Evolutionary conservation across 2,888 invertebrate species (phyloP), one percentile per base, ranked within the genome.

Genomic region (Lydus trimaculatus): DNA sequence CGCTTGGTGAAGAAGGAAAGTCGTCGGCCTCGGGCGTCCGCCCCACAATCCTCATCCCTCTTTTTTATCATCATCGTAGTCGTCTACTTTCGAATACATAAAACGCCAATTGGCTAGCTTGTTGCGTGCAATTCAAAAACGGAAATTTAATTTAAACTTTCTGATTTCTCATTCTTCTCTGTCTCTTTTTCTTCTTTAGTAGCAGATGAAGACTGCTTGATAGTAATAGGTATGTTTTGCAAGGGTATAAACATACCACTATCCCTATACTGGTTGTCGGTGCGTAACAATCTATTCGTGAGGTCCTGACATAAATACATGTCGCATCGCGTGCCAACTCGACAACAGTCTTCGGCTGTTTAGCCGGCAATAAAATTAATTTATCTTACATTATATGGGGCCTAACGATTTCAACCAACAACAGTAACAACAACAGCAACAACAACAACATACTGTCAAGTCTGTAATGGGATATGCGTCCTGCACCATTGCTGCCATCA

Each of bases 361-460:
- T 85, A 85, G 85, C 82, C 82, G 83, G 84, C 84, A 84, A 85
- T 85, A 84, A 85, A 86, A 86, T 86, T 85, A 85, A 85, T 86
- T 85, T 85, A 85, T 85, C 85, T 84, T 82, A 75, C 78, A 78
- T 78, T 79, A 80, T 78, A 81, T 78, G 80, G 80, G 78, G 78
- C 13, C 78, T 75, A 81, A 80, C 82, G 80, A 83, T 82, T 82
- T 75, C 74, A 82, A 79, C 79, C 77, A 80, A 81, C 80, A 83
- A 82, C 28, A 28, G 81, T 81, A 81, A 82, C 81, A 82, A 75
- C 72, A 52, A 79, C 75, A 76, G 8, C 62, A 52, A 28, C 62
- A 52, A 79, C 75, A 76, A 15, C 62, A 52, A 28, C 62, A 63
- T 56, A 28, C 28, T 56, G 56, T 56, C 56, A 28, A 56, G 28